Conservation (phyloP, 92 coral and sea anemone genomes). For the Siderastrea radians region DNA sequence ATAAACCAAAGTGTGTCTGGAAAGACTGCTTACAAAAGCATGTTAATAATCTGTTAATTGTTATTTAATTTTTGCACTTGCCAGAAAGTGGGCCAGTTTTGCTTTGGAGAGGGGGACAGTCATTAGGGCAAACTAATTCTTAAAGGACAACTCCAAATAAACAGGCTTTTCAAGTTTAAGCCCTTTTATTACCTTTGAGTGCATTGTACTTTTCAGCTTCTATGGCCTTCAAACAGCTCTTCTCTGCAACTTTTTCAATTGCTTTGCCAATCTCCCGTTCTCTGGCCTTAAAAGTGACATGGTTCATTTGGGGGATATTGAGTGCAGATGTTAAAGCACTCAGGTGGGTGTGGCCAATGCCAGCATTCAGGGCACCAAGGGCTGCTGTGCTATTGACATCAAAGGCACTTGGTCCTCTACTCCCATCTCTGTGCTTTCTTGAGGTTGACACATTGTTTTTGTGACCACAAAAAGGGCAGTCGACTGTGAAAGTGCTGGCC, state of each 20-base stretch:
- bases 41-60: no score
- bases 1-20: no score
- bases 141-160: no score
- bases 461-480: constrained; percentile 53
- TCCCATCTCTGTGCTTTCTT: constrained; percentile 42
- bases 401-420: constrained; percentile 49
- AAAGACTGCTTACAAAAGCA: no score
- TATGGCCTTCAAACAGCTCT: constrained; percentile 4
- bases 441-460: constrained; percentile 48
- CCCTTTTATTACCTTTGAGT: no score
- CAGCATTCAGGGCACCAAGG: constrained; percentile 61
- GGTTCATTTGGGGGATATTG: constrained; percentile 50
- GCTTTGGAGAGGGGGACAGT: no score
- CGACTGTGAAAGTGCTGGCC: constrained; percentile 45
- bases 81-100: no score
- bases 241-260: constrained; percentile 50
- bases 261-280: constrained; percentile 74
- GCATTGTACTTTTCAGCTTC: constrained; percentile 42
- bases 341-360: constrained; percentile 65
- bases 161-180: no score
- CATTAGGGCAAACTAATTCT: no score
- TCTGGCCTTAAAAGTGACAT: constrained; percentile 54
- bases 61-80: no score
- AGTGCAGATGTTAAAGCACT: constrained; percentile 40
- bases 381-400: constrained; percentile 62